These are phyloP conservation scores for Trematomus loennbergii DNA, from an alignment of 2,113 vertebrate genomes.

Conservation along the genomic window DNA sequence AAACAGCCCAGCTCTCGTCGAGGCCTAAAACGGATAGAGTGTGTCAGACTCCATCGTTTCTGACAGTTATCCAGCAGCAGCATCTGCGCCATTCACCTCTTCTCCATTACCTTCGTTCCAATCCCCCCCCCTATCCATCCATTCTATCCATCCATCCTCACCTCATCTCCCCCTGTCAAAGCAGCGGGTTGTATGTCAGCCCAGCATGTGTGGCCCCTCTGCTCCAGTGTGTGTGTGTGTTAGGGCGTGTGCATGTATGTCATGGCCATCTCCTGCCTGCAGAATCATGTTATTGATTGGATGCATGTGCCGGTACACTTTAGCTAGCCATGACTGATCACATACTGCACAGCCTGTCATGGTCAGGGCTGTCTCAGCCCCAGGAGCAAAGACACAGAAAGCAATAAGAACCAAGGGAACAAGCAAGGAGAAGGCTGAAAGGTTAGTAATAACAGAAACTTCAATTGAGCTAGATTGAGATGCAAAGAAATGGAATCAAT, in stretches of 20 bases:
- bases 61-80: constrained; percentile 55
- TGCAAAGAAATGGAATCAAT: not conserved
- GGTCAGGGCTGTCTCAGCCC: constrained; percentile 12
- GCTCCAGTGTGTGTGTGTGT: constrained; percentile 36
- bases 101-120: constrained; percentile 68
- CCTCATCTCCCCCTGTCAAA: constrained; percentile 76
- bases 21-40: constrained; percentile 33
- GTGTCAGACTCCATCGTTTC: constrained; percentile 28
- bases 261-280: constrained; percentile 61
- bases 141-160: constrained; percentile 58
- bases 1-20: constrained; percentile 38
- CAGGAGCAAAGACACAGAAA: constrained; percentile 20
- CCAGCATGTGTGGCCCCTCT: constrained; percentile 36
- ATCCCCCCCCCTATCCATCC: constrained; percentile 41
- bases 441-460: not conserved
- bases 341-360: constrained; percentile 48
- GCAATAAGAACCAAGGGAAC: constrained; percentile 13
- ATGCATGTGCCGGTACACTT: constrained; percentile 53
- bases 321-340: constrained; percentile 69
- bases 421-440: constrained; percentile 1
- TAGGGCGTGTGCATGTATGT: constrained; percentile 53
- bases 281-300: constrained; percentile 79
- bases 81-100: constrained; percentile 63
- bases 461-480: not conserved
- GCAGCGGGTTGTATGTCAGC: constrained; percentile 56